Base-by-base conservation (phyloP, 2,888 invertebrate genomes). In the Eurois occulta region DNA sequence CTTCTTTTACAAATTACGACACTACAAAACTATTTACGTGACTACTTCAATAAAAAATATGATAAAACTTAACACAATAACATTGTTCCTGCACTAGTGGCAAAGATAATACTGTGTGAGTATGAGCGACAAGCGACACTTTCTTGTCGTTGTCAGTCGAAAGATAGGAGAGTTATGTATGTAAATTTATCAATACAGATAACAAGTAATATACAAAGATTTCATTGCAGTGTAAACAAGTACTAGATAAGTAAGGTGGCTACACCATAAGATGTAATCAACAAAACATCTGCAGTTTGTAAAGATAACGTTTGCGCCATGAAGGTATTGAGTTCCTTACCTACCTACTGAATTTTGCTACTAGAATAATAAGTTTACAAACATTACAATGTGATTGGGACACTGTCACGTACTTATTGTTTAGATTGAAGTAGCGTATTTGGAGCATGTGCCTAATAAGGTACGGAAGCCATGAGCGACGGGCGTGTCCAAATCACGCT, bases 131-230 rank as follows among this genome's bases (percentile, higher is more conserved):
- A 93, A 93, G 90, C 91, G 92, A 93, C 93, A 93, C 92, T 95
- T 94, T 94, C 95, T 94, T 94, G 90, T 88, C 90, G 91, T 91
- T 93, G 94, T 92, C 94, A 93, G 92, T 91, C 90, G 89, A 74
- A 75, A 94, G 95, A 96, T 95, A 95, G 89, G 90, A 88, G 88
- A 92, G 92, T 92, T 94, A 93, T 94, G 94, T 92, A 94, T 94
- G 92, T 94, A 93, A 94, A 95, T 93, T 95, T 96, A 96, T 96
- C 96, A 95, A 94, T 94, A 94, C 86, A 94, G 96, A 96, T 96
- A 96, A 96, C 93, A 90, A 91, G 94, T 93, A 94, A 92, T 94
- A 93, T 90, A 92, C 90, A 92, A 93, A 94, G 93, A 94, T 95
- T 94, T 93, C 92, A 93, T 91, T 88, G 91, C 90, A 90, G 88